A percentile compares a stretch with the other conserved stretches of the same genome.
These are phyloP conservation scores for Trichonephila inaurata DNA, from an alignment of 1,140 invertebrate species.

Conservation along the genomic window DNA sequence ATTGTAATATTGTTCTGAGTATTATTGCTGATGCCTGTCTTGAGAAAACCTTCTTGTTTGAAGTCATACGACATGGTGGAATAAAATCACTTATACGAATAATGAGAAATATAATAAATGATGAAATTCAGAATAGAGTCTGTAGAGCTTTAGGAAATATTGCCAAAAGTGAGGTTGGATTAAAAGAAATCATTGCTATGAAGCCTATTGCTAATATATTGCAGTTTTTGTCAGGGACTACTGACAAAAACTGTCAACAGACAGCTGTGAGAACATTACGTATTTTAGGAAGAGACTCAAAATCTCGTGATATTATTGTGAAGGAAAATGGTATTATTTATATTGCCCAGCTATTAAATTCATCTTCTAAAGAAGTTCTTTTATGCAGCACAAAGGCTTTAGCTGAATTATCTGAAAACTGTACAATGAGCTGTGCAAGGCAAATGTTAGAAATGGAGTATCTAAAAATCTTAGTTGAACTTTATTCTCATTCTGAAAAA, in stretches of 20 bases:
- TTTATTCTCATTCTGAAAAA: constrained; percentile 26
- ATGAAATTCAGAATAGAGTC: constrained; percentile 70
- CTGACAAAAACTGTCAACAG: constrained; percentile 41
- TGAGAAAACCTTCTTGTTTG: not conserved
- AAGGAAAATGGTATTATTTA: constrained; percentile 51
- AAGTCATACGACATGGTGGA: constrained; percentile 47
- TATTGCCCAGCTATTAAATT: constrained; percentile 25
- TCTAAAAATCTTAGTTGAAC: constrained; percentile 37
- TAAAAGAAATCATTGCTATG: constrained; percentile 10
- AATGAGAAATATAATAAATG: constrained; percentile 40
- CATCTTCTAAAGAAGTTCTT: constrained; percentile 26
- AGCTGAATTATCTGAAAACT: constrained; percentile 55
- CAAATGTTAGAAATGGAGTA: constrained; percentile 31
- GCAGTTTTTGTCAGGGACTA: constrained; percentile 67
- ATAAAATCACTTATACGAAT: constrained; percentile 25
- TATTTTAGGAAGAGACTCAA: constrained; percentile 35
- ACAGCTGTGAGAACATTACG: constrained; percentile 61
- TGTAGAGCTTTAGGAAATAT: constrained; percentile 77
- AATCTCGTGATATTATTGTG: constrained; percentile 28
- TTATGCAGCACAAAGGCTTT: constrained; percentile 34
- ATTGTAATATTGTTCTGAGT: constrained; percentile 49
- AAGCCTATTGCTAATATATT: constrained; percentile 48
- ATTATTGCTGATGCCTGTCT: constrained; percentile 71
- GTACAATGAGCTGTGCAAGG: constrained; percentile 1
- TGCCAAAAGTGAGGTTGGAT: constrained; percentile 42